Evolutionary conservation across 92 coral and sea anemone species (phyloP), one percentile per base, ranked within the genome.

Genomic region (Porites lobata): DNA sequence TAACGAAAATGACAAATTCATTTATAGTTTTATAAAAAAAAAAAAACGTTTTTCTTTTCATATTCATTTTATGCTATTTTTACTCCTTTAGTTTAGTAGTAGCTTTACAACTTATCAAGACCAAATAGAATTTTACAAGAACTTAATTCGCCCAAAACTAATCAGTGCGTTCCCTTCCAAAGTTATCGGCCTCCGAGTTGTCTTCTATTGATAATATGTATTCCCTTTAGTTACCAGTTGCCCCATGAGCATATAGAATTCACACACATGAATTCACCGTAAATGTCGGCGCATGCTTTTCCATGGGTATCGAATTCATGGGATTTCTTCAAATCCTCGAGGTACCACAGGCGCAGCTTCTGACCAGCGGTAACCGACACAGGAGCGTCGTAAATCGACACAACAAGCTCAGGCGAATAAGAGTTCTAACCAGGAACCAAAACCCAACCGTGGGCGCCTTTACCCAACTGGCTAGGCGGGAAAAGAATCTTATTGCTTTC

Each of bases 241-340:
- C 32, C 32, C 32, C 32, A 29, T 29, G 17, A 56, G 15, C 61
- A 56, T 56, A 4, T 56, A 10, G 11, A 56, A 56, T 3, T 56
- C 47, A 38, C 0, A 10, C 32, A 69, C 74, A 69, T 69, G 7
- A 69, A 69, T 50, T 69, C 29, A 29, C 74, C 74, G 29, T 47
- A 52, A 74, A 74, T 62, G 5, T 74, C 78, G n/a, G 78, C 78
- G 14, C 78, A 74, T 29, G 14, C 61, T 52, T 29, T 50, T 74
- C 78, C 78, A 19, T 4, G 12, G 62, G 53, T 74, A 62, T 74
- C 43, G 7, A 8, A 7, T 17, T 50, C 62, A 62, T 4, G 1
- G 2, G 1, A 12, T 8, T 74, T n/a, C 6, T 9, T 1, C 77
- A 73, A 47, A 73, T 73, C 77, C 24, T 73, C 77, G 32, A 7